A percentile compares a stretch with the other conserved stretches of the same genome.
Evolutionary conservation across 2,113 vertebrate genomes (phyloP).

Genomic region (Garra rufa): DNA sequence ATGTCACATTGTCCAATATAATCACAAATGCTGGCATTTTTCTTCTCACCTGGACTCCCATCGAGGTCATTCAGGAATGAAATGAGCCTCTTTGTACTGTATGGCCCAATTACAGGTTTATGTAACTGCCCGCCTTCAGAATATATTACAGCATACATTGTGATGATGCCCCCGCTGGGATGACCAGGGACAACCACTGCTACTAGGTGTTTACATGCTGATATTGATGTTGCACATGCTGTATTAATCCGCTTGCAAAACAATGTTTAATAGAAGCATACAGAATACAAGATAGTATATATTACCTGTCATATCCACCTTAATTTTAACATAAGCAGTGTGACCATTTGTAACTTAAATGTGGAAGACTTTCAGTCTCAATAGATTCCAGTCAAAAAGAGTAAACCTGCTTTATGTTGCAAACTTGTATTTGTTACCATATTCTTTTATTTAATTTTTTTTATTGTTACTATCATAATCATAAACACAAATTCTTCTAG

Average conservation of each 20-base stretch:
- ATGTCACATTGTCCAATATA: slow-evolving; percentile 35
- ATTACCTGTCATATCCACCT: too few species aligned
- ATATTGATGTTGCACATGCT: background rate
- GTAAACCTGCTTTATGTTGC: too few species aligned
- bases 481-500: too few species aligned
- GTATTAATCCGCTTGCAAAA: background rate
- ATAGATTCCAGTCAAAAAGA: too few species aligned
- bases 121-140: background rate
- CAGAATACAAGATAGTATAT: background rate
- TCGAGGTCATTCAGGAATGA: background rate
- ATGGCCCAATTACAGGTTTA: slow-evolving; percentile 2
- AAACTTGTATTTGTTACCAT: too few species aligned
- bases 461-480: too few species aligned
- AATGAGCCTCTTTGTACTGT: background rate
- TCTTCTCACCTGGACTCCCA: slow-evolving; percentile 3
- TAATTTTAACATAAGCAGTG: too few species aligned
- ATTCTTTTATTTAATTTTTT: too few species aligned
- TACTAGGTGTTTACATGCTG: background rate
- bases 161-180: background rate
- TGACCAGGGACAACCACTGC: background rate
- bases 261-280: background rate
- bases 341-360: too few species aligned
- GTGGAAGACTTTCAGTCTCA: too few species aligned
- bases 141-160: background rate
- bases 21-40: slow-evolving; percentile 28